Base-by-base conservation (phyloP, 2,888 invertebrate species). In the Priocnemis perturbator region DNA sequence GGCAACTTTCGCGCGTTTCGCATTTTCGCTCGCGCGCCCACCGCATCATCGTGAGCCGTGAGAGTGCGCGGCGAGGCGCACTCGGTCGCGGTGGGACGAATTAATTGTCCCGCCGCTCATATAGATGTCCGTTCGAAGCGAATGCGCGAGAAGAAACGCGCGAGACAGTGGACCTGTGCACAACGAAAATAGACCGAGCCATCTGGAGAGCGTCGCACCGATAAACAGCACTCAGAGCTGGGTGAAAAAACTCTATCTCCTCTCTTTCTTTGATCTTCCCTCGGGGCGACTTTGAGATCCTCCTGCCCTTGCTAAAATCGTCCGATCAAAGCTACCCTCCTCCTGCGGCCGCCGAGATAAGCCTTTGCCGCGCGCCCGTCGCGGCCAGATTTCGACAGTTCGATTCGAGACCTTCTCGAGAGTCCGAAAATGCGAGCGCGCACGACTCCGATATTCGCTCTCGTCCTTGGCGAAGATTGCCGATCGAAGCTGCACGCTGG, bases 121-220 rank as follows among this genome's bases (percentile, higher is more conserved):
- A 3, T 5, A 5, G 26, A 26, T 26, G 26, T n/a, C 26, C 26
- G 26, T 5, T 5, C 3, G 26, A 26, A n/a, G n/a, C n/a, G 26
- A 26, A 26, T 26, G 26, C 2, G 26, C 26, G 26, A 26, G 26
- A 26, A 26, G n/a, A n/a, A n/a, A n/a, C n/a, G n/a, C n/a, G n/a
- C n/a, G n/a, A 77, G 75, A 62, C 61, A 58, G 71, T 68, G 60
- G 67, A 62, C 68, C 55, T 26, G 64, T 67, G 62, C 59, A 74
- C 61, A 52, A 79, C 81, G 73, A 83, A 87, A 87, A 88, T 88
- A 88, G 81, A 81, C 69, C 62, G 65, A 67, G 84, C 87, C 87
- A 86, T 88, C 84, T 88, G 88, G 85, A 79, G 82, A 87, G 81
- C 82, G 83, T 88, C 86, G 83, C 72, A 73, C 70, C 77, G 86